Evolutionary conservation across 2,888 invertebrate species (phyloP).

Genomic region (Gibbula magus): DNA sequence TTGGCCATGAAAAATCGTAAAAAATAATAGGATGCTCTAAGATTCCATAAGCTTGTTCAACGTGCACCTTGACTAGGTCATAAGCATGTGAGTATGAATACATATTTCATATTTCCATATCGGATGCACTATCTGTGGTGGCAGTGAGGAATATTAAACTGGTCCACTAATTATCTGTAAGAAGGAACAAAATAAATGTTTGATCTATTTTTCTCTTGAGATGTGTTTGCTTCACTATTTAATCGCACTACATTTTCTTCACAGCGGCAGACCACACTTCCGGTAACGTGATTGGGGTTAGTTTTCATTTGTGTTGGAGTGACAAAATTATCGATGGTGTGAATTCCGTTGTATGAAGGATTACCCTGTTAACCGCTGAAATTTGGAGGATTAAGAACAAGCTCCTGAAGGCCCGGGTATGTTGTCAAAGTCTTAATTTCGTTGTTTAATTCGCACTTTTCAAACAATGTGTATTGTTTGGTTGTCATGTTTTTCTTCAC

Average conservation of each 20-base stretch:
- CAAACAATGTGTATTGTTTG: no score
- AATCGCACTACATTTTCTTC: conserved; percentile 16
- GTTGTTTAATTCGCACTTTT: not conserved
- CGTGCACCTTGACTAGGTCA: not conserved
- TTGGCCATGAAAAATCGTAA: no score
- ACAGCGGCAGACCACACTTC: conserved; percentile 29
- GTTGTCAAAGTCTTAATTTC: conserved; percentile 32
- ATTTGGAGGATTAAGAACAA: conserved; percentile 72
- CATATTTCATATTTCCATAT: not conserved
- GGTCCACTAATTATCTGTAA: no score
- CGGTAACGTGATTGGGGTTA: conserved; percentile 34
- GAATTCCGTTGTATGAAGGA: conserved; percentile 34
- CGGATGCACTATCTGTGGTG: no score
- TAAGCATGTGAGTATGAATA: not conserved
- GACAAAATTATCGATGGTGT: conserved; percentile 34
- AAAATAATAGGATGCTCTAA: no score
- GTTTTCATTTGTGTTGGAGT: conserved; percentile 38
- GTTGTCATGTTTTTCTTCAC: no score
- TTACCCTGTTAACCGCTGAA: conserved; percentile 61
- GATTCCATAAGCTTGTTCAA: no score
- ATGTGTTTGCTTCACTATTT: not conserved
- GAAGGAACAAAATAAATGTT: no score
- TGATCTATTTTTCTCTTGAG: no score
- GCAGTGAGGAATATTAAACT: no score
- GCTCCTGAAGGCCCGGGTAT: conserved; percentile 72